phyloP scores from a whole-genome alignment of 2,888 invertebrate genomes.

The Hirtodrosophila duncani region DNA sequence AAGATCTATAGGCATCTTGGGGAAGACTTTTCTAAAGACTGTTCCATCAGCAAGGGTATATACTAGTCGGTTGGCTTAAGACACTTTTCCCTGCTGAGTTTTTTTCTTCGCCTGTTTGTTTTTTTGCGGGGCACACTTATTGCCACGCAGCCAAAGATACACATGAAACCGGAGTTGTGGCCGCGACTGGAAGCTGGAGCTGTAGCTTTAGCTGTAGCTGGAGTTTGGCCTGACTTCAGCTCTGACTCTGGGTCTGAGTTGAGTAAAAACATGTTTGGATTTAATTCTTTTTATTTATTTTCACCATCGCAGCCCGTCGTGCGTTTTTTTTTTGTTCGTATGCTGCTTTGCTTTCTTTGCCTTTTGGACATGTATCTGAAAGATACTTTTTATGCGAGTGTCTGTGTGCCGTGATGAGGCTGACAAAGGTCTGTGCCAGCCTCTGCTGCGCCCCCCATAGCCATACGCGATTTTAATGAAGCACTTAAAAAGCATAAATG shows the following conservation, averaged over 20 bases:
- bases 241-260: slow-evolving; percentile 24
- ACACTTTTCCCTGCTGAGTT: too few species aligned
- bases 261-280: slow-evolving; percentile 68
- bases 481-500: slow-evolving; percentile 74
- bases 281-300: slow-evolving; percentile 67
- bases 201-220: slow-evolving; percentile 15
- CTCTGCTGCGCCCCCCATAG: slow-evolving; percentile 35
- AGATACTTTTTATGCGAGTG: slow-evolving; percentile 52
- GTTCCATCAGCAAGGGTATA: too few species aligned
- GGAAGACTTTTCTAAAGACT: too few species aligned
- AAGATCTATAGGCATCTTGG: too few species aligned
- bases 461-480: slow-evolving; percentile 70
- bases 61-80: too few species aligned
- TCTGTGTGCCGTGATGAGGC: slow-evolving; percentile 57
- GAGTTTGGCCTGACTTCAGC: slow-evolving; percentile 16
- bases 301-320: slow-evolving; percentile 41
- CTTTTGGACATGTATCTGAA: slow-evolving; percentile 66
- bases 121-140: slow-evolving; percentile 69
- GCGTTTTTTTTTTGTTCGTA: slow-evolving; percentile 9
- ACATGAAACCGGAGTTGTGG: slow-evolving; percentile 61
- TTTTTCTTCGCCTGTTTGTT: slow-evolving; percentile 5
- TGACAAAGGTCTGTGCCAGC: slow-evolving; percentile 62
- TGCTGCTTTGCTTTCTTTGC: slow-evolving; percentile 61
- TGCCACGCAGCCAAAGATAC: slow-evolving; percentile 50
- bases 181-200: slow-evolving; percentile 39